Conservation (phyloP, 2,113 vertebrate species). For the Hemibagrus wyckioides region DNA sequence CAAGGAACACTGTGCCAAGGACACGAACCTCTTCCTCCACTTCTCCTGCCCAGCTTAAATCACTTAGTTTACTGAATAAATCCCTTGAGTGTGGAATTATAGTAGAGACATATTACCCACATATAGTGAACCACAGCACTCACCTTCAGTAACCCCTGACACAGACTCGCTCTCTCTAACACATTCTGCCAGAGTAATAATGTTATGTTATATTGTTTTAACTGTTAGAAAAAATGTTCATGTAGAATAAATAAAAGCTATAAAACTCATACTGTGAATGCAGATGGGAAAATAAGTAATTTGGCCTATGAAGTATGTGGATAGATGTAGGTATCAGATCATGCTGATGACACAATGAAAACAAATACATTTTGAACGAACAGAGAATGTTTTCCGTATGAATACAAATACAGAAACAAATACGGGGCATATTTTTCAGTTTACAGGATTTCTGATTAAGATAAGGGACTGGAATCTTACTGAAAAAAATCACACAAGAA, state of each 20-base stretch:
- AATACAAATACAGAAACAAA: neutral
- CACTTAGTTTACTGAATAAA: neutral
- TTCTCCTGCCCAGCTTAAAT: neutral
- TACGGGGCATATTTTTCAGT: neutral
- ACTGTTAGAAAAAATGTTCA: neutral
- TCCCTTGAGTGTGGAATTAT: conserved; percentile 19
- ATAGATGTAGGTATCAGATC: neutral
- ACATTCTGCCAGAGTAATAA: neutral
- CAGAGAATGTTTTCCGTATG: neutral
- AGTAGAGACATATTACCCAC: conserved; percentile 17
- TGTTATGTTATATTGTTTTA: neutral
- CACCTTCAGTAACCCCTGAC: conserved; percentile 43
- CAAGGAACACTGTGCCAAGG: conserved; percentile 18
- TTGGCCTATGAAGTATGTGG: neutral
- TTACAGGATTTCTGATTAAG: neutral
- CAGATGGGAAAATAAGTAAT: neutral
- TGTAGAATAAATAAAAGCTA: neutral
- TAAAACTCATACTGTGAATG: neutral
- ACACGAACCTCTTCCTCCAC: neutral
- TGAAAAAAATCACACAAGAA: too few species aligned
- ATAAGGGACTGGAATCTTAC: neutral
- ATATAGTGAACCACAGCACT: conserved; percentile 34
- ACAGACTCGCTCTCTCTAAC: conserved; percentile 26
- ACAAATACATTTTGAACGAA: neutral
- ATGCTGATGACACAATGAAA: conserved; percentile 4